These are phyloP conservation scores for Cariama cristata DNA, from an alignment of 2,113 vertebrate species.

Conservation along the genomic window DNA sequence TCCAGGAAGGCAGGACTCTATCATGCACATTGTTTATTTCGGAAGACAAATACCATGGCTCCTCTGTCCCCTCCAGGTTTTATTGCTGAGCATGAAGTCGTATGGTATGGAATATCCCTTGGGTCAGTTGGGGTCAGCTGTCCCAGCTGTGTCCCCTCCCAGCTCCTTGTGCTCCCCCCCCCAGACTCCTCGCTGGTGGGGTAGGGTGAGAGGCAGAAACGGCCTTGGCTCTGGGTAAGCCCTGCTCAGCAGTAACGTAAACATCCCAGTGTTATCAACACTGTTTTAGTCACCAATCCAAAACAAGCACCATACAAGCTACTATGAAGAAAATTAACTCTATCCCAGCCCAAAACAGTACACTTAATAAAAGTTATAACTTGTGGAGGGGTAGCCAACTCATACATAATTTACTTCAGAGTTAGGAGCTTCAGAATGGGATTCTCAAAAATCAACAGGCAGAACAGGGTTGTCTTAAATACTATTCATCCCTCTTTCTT, in stretches of 20 bases:
- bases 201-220: background rate
- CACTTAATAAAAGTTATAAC: background rate
- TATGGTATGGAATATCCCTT: background rate
- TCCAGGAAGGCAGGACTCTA: background rate
- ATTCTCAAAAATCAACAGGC: background rate
- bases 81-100: background rate
- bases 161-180: accelerated
- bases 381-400: background rate
- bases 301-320: background rate
- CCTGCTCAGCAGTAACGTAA: background rate
- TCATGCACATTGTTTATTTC: accelerated
- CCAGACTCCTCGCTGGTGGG: accelerated
- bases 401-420: background rate
- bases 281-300: background rate
- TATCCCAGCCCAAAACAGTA: background rate
- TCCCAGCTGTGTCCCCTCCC: accelerated
- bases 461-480: background rate
- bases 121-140: background rate
- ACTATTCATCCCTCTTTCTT: background rate
- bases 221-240: background rate
- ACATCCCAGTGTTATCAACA: background rate
- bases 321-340: background rate
- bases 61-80: background rate
- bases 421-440: background rate
- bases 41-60: background rate